A percentile compares a stretch with the other conserved stretches of the same genome.
Conservation (phyloP, 1,140 invertebrate species). For the Heliothis virescens region DNA sequence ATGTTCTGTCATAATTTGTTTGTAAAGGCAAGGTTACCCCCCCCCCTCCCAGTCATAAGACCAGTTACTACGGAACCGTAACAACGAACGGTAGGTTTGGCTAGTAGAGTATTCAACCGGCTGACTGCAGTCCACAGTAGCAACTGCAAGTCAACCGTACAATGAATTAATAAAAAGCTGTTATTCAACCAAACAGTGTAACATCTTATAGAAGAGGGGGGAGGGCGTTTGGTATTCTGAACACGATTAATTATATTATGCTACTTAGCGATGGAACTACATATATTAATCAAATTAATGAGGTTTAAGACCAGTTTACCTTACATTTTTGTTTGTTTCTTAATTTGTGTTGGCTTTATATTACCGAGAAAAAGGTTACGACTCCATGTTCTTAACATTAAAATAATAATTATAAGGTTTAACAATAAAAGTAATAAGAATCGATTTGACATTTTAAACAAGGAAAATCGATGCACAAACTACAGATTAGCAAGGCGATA, state of each 20-base stretch:
- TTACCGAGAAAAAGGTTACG: too few species aligned
- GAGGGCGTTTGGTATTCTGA: background rate
- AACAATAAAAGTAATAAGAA: too few species aligned
- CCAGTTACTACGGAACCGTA: conserved; percentile 1
- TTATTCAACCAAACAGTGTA: background rate
- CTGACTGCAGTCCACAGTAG: background rate
- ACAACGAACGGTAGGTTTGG: conserved; percentile 5
- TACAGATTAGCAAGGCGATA: too few species aligned
- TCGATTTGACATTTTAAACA: too few species aligned
- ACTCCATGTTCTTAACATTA: too few species aligned
- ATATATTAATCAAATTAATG: background rate
- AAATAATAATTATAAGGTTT: too few species aligned
- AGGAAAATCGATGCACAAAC: too few species aligned
- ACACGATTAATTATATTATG: background rate
- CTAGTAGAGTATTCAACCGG: background rate
- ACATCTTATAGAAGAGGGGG: background rate
- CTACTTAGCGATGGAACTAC: background rate
- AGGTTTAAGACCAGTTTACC: too few species aligned
- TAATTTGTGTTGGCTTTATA: too few species aligned
- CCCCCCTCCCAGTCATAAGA: background rate
- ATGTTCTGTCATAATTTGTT: conserved; percentile 17
- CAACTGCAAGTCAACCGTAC: background rate
- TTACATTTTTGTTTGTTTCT: too few species aligned
- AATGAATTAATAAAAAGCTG: background rate
- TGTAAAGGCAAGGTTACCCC: conserved; percentile 19